phyloP scores from a whole-genome alignment of 2,797 vertebrate species.

The Sebastes matsubarae region DNA sequence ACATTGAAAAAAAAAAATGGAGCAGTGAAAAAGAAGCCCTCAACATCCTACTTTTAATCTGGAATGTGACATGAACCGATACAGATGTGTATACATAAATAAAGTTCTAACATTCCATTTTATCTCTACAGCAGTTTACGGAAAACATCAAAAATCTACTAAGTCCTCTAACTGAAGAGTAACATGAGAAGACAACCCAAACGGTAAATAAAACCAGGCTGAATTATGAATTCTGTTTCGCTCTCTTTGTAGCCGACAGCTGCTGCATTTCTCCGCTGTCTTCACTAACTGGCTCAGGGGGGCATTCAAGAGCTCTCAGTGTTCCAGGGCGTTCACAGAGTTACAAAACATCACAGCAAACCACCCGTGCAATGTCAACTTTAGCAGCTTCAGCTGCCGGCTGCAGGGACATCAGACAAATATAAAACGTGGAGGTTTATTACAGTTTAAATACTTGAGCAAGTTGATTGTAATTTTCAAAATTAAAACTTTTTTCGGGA shows the following conservation, averaged over 20 bases:
- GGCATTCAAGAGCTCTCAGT: neutral
- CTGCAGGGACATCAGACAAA: neutral
- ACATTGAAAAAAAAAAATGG: neutral
- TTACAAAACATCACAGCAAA: neutral
- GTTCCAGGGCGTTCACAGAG: neutral
- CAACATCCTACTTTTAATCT: neutral
- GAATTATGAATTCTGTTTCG: conserved; percentile 4
- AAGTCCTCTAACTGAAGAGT: neutral
- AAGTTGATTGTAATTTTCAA: neutral
- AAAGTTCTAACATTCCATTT: neutral
- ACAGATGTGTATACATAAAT: neutral
- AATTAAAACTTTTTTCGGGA: neutral
- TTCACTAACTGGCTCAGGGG: neutral
- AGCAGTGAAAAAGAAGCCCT: neutral
- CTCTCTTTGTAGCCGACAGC: neutral
- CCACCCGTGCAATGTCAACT: neutral
- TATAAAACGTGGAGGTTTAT: neutral
- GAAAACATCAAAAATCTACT: neutral
- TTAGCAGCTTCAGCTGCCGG: neutral
- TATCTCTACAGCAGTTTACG: neutral
- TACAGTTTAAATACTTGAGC: neutral
- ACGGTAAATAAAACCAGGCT: neutral
- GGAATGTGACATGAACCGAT: neutral
- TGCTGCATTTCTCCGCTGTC: neutral
- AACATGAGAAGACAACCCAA: conserved; percentile 3